These are phyloP conservation scores for Xestia ashworthii DNA, from an alignment of 2,888 invertebrate genomes.

Conservation along the genomic window DNA sequence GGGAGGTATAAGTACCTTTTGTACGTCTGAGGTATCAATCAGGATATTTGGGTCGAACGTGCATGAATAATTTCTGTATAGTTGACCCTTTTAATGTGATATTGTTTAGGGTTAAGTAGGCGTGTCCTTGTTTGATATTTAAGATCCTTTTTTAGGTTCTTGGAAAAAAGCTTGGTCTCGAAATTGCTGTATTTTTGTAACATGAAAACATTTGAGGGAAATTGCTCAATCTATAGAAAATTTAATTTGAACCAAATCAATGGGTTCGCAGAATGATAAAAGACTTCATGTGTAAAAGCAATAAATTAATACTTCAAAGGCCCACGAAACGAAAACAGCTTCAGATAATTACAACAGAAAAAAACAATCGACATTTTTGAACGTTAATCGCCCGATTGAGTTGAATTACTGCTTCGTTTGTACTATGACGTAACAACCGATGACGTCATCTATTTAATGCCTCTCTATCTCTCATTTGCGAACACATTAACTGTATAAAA, in stretches of 20 bases:
- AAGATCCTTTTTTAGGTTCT: constrained; percentile 11
- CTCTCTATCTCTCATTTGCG: constrained; percentile 63
- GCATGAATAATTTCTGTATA: constrained; percentile 44
- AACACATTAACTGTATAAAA: constrained; percentile 62
- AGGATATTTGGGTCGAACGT: constrained; percentile 46
- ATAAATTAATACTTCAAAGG: constrained; percentile 17
- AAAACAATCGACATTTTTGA: constrained; percentile 37
- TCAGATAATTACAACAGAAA: constrained; percentile 34
- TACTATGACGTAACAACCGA: constrained; percentile 39
- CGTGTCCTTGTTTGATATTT: constrained; percentile 17
- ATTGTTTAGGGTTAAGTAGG: constrained; percentile 29
- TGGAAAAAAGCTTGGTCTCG: neutral
- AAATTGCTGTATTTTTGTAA: neutral
- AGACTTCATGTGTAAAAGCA: neutral
- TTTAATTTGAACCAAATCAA: neutral
- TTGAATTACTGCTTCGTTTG: constrained; percentile 52
- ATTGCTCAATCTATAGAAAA: neutral
- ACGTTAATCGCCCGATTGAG: constrained; percentile 39
- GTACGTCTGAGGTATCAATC: constrained; percentile 55
- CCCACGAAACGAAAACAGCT: constrained; percentile 8
- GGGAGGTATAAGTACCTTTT: constrained; percentile 40
- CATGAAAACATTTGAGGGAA: neutral
- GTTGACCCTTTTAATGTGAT: constrained; percentile 53
- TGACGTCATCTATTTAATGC: constrained; percentile 66
- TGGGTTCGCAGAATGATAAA: neutral